Evolutionary conservation across 2,888 invertebrate species (phyloP).

Genomic region (Sepiola atlantica): DNA sequence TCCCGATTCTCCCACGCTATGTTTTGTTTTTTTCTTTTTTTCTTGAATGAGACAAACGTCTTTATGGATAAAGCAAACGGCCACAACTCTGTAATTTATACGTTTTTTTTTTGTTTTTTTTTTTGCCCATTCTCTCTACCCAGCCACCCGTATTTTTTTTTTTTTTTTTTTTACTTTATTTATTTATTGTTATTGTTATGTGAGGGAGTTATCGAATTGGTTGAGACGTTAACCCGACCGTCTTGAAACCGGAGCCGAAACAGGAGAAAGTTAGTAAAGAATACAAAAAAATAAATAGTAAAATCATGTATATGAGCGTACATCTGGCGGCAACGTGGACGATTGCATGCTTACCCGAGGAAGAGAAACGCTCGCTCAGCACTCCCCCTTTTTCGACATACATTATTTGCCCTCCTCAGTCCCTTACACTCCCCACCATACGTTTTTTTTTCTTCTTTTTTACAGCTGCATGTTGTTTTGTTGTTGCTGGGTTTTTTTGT

Average conservation of each 20-base stretch:
- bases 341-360: neutral
- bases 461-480: neutral
- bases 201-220: neutral
- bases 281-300: neutral
- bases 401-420: too few relatives aligned
- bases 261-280: neutral
- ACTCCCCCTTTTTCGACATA: too few relatives aligned
- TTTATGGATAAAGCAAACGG: neutral
- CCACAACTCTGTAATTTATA: neutral
- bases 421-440: neutral
- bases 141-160: neutral
- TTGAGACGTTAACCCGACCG: neutral
- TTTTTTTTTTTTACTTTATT: neutral
- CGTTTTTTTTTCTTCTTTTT: too few relatives aligned
- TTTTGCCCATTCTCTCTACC: neutral
- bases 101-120: too few relatives aligned
- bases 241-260: neutral
- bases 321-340: neutral
- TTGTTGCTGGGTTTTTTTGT: too few relatives aligned
- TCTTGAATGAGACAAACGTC: neutral
- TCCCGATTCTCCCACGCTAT: neutral
- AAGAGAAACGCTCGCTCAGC: neutral
- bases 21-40: too few relatives aligned
- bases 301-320: neutral
- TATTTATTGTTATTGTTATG: neutral